phyloP scores from a whole-genome alignment of 2,888 invertebrate genomes.

The Lottia scabra region DNA sequence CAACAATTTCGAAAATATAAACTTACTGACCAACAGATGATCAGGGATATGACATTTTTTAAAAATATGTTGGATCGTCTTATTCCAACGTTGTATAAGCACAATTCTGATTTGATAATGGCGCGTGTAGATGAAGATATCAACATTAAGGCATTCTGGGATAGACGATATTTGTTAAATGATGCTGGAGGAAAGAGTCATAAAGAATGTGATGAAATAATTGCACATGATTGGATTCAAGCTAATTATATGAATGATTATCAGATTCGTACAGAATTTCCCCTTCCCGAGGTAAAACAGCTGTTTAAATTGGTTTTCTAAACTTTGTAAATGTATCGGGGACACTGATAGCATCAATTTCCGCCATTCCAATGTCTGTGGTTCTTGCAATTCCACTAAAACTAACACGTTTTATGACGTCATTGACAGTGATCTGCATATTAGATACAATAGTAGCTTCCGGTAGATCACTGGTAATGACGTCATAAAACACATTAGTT shows the following conservation, averaged over 20 bases:
- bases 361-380: too few relatives aligned
- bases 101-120: slow-evolving; percentile 46
- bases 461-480: too few relatives aligned
- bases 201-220: not conserved
- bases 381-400: too few relatives aligned
- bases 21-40: slow-evolving; percentile 18
- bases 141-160: slow-evolving; percentile 88
- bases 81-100: slow-evolving; percentile 25
- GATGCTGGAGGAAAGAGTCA: not conserved
- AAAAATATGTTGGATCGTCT: slow-evolving; percentile 27
- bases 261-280: slow-evolving; percentile 78
- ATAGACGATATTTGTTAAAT: slow-evolving; percentile 32
- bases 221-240: slow-evolving; percentile 29
- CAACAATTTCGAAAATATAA: slow-evolving; percentile 15
- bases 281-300: slow-evolving; percentile 75
- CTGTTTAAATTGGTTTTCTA: too few relatives aligned
- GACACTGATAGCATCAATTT: too few relatives aligned
- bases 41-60: slow-evolving; percentile 18
- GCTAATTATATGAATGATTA: slow-evolving; percentile 81
- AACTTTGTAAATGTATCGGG: too few relatives aligned
- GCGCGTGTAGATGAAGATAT: slow-evolving; percentile 81
- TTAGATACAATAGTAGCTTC: too few relatives aligned
- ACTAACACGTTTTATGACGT: too few relatives aligned
- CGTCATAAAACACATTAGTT: too few relatives aligned
- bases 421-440: too few relatives aligned